Percentiles rank a stretch among this genome's conserved stretches.
phyloP scores from a whole-genome alignment of 2,888 invertebrate genomes.

The Hymenopus coronatus region DNA sequence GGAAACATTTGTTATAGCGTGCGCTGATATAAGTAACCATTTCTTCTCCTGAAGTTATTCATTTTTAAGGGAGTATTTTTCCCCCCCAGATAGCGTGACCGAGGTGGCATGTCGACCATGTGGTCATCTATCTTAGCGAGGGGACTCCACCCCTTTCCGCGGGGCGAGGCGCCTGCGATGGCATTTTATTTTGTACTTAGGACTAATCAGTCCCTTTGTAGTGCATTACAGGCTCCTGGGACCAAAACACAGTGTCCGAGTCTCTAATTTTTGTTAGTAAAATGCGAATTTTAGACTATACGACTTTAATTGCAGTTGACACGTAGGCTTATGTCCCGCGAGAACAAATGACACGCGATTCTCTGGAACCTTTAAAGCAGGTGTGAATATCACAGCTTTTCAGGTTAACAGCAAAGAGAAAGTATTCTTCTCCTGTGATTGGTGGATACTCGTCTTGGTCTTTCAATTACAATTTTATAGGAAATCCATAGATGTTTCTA shows the following conservation, averaged over 20 bases:
- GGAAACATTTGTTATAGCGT: too few species aligned
- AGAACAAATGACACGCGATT: not conserved
- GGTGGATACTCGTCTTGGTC: too few species aligned
- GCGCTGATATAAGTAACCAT: not conserved
- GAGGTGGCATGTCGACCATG: not conserved
- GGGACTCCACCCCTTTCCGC: not conserved
- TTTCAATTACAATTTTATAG: too few species aligned
- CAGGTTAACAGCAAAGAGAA: too few species aligned
- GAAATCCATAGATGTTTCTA: too few species aligned
- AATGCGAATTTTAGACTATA: not conserved
- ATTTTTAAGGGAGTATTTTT: not conserved
- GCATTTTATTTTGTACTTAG: constrained; percentile 12
- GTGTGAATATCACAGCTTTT: too few species aligned
- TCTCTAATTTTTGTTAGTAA: not conserved
- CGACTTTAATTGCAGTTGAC: not conserved
- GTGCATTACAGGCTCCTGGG: not conserved
- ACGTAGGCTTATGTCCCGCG: not conserved
- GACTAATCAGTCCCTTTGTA: not conserved
- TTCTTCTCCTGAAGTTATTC: not conserved
- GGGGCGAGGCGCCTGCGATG: not conserved
- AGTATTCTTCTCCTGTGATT: too few species aligned
- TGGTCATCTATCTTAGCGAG: constrained; percentile 3
- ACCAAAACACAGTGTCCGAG: not conserved
- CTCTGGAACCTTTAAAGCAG: too few species aligned
- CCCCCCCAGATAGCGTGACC: not conserved